A percentile compares a stretch with the other conserved stretches of the same genome.
Conservation (phyloP, 2,797 vertebrate species). For the Tolypeutes matacus region DNA sequence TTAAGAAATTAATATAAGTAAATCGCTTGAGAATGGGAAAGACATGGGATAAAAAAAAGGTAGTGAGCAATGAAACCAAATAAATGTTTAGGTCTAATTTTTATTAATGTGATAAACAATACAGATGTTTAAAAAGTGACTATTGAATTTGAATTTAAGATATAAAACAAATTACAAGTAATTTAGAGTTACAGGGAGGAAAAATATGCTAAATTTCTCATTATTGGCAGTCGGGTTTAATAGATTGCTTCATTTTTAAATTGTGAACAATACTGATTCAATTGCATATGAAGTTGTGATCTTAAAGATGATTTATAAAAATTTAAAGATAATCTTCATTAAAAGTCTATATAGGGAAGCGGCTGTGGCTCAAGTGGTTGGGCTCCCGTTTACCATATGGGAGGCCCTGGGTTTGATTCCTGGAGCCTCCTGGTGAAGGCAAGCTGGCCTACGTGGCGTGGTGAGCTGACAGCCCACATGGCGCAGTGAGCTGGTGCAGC, state of each 20-base stretch:
- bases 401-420: no score
- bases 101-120: neutral
- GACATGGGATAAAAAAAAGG: conserved; percentile 16
- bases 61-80: neutral
- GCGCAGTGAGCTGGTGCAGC: no score
- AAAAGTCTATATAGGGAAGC: neutral
- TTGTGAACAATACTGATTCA: neutral
- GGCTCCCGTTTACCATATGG: no score
- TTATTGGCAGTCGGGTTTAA: neutral
- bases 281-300: conserved; percentile 28
- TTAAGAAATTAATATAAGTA: conserved; percentile 17
- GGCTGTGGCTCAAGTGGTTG: no score
- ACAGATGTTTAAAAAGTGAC: neutral
- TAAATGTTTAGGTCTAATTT: conserved; percentile 4
- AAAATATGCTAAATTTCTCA: neutral
- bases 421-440: no score
- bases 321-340: neutral
- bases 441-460: no score
- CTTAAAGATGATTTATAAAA: conserved; percentile 20
- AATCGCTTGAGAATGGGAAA: neutral
- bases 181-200: neutral
- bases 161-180: neutral
- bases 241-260: neutral
- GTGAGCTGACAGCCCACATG: no score
- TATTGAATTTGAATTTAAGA: neutral